Conservation (phyloP, 2,797 vertebrate genomes). For the Odontamblyopus rebecca region DNA sequence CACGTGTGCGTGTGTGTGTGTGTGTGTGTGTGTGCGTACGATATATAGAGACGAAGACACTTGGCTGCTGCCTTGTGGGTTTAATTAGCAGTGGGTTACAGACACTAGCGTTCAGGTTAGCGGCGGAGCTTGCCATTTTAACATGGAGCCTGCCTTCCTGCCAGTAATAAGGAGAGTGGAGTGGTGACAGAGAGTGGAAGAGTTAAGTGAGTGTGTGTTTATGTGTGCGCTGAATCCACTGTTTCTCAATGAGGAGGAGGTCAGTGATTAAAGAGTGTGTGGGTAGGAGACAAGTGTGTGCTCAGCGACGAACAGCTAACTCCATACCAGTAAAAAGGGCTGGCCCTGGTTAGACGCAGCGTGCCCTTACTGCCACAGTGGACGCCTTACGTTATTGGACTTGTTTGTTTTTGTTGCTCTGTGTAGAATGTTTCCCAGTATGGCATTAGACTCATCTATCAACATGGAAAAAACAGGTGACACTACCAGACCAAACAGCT, state of each 20-base stretch:
- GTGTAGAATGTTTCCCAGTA: too few relatives aligned
- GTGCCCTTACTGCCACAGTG: too few relatives aligned
- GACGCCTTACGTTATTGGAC: background rate
- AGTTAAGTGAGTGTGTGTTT: conserved; percentile 49
- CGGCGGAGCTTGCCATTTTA: conserved; percentile 62
- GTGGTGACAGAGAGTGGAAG: conserved; percentile 49
- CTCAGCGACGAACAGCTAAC: conserved; percentile 5
- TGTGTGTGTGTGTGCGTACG: conserved; percentile 34
- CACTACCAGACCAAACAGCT: too few relatives aligned
- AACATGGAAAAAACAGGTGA: too few relatives aligned
- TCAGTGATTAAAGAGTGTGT: conserved; percentile 25
- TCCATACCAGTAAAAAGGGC: background rate
- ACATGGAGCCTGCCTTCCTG: conserved; percentile 61
- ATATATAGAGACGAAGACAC: conserved; percentile 54
- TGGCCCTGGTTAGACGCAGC: background rate
- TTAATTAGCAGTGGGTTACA: conserved; percentile 72
- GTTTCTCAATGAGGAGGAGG: conserved; percentile 25
- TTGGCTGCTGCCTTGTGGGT: conserved; percentile 74
- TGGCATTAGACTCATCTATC: too few relatives aligned
- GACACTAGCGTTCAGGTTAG: conserved; percentile 66
- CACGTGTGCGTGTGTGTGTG: conserved; percentile 15
- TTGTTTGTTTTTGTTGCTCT: too few relatives aligned
- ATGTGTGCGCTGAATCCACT: conserved; percentile 9
- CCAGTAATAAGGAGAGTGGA: conserved; percentile 59
- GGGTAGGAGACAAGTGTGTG: conserved; percentile 7